Percentiles rank a stretch among this genome's conserved stretches.
These are phyloP conservation scores for Cherax quadricarinatus DNA, from an alignment of 1,140 invertebrate genomes.

Conservation along the genomic window DNA sequence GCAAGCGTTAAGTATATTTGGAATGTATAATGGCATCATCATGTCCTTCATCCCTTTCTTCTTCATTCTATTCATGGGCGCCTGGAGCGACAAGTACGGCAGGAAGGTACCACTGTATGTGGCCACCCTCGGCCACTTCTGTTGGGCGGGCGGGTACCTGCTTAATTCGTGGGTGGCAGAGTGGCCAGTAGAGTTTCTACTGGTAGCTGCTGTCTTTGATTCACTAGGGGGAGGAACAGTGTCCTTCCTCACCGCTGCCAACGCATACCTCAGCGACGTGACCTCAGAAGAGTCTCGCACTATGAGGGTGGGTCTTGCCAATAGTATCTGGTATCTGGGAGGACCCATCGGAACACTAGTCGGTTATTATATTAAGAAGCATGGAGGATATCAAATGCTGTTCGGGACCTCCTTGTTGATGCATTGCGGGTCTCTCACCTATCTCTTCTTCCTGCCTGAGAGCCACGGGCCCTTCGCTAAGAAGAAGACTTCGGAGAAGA, in stretches of 20 bases:
- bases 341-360: conserved; percentile 88
- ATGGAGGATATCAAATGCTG: conserved; percentile 66
- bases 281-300: conserved; percentile 88
- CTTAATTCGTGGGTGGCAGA: conserved; percentile 86
- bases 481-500: neutral
- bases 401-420: conserved; percentile 62
- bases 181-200: conserved; percentile 82
- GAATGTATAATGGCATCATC: conserved; percentile 73
- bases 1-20: conserved; percentile 83
- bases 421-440: conserved; percentile 54
- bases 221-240: conserved; percentile 88
- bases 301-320: conserved; percentile 88
- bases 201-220: conserved; percentile 76
- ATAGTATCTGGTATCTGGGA: conserved; percentile 87
- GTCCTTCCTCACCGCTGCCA: conserved; percentile 92
- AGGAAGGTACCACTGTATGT: conserved; percentile 89
- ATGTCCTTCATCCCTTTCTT: conserved; percentile 70
- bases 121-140: conserved; percentile 87
- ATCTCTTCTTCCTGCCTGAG: conserved; percentile 65
- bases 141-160: conserved; percentile 86
- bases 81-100: conserved; percentile 77
- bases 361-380: conserved; percentile 68
- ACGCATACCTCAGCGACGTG: conserved; percentile 92
- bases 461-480: conserved; percentile 69
- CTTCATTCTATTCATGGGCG: conserved; percentile 75